phyloP scores from a whole-genome alignment of 2,113 vertebrate species.

The Morone saxatilis region DNA sequence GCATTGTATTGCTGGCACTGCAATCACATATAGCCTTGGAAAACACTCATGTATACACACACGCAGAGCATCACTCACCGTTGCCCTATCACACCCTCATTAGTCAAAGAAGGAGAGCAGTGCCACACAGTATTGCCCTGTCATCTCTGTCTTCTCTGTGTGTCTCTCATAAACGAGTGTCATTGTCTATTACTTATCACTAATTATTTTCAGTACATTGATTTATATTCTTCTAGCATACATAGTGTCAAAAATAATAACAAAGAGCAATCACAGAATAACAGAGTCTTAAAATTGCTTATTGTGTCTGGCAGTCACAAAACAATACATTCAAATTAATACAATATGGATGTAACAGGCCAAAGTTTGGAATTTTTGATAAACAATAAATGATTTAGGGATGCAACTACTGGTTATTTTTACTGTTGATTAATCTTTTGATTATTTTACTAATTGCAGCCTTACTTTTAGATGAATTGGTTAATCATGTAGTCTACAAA shows the following conservation, averaged over 20 bases:
- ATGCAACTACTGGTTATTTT: not conserved
- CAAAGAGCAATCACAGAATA: not conserved
- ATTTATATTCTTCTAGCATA: not conserved
- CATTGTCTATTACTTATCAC: not conserved
- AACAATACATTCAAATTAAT: not conserved
- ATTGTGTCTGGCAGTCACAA: not conserved
- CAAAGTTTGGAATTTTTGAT: not conserved
- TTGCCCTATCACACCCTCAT: conserved; percentile 44
- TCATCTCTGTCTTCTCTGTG: conserved; percentile 8
- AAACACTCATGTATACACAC: conserved; percentile 13
- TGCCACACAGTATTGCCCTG: conserved; percentile 7
- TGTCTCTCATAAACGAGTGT: conserved; percentile 12
- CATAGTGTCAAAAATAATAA: not conserved
- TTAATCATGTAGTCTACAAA: not conserved
- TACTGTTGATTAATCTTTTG: not conserved
- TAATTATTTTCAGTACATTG: conserved; percentile 28
- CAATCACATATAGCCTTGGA: conserved; percentile 32
- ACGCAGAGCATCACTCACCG: conserved; percentile 3
- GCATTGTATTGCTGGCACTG: conserved; percentile 23
- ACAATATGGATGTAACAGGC: not conserved
- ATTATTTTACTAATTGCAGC: not conserved
- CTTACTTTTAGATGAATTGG: not conserved
- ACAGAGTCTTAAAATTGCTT: not conserved
- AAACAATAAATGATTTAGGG: not conserved
- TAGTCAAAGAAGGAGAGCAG: conserved; percentile 43